Base-by-base conservation (phyloP, 1,140 invertebrate species). In the Drosophila pachea region DNA sequence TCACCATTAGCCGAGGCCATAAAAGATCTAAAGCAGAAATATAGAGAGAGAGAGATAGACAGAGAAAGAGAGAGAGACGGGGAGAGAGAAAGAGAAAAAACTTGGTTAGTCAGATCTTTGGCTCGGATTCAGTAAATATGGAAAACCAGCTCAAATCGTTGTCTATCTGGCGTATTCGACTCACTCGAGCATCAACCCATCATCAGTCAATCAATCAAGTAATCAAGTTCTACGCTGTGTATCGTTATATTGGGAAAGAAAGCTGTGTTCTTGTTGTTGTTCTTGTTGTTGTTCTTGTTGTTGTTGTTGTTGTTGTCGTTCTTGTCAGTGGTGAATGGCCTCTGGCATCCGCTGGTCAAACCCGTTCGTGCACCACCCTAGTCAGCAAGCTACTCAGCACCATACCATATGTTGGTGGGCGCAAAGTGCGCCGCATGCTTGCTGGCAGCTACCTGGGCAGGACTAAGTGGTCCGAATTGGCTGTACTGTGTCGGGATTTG, bases 381-480 rank as follows among this genome's bases (percentile, higher is more conserved):
- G 22, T 43, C 40, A 43, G 81, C 65, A 62, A 72, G 65, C 81
- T 88, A 88, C 73, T 88, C 87, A 89, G 94, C 94, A 66, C 94
- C 92, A 90, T 95, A 95, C 94, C 94, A 95, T 75, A 95, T 91
- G 87, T 93, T 92, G 48, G 93, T 89, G 68, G 92, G 91, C 88
- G 94, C 94, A 86, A 94, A 94, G 78, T 94, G 94, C 81, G 93
- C 92, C 75, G 93, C 92, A 81, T 92, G 92, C 86, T 92, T 93
- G 76, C 76, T 89, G 71, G 87, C 88, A 65, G 89, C 87, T 75
- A 89, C 89, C 89, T 94, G 94, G 54, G 93, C 93, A 50, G 94
- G 94, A 86, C 94, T 95, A 50, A 95, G 90, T 12, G 94, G 93
- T 68, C 88, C 90, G 84, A 93, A 92, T 83, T 93, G 92, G 59